Percentiles rank a stretch among this genome's conserved stretches.
phyloP scores from a whole-genome alignment of 2,113 vertebrate genomes.

The Edolisoma coerulescens region DNA sequence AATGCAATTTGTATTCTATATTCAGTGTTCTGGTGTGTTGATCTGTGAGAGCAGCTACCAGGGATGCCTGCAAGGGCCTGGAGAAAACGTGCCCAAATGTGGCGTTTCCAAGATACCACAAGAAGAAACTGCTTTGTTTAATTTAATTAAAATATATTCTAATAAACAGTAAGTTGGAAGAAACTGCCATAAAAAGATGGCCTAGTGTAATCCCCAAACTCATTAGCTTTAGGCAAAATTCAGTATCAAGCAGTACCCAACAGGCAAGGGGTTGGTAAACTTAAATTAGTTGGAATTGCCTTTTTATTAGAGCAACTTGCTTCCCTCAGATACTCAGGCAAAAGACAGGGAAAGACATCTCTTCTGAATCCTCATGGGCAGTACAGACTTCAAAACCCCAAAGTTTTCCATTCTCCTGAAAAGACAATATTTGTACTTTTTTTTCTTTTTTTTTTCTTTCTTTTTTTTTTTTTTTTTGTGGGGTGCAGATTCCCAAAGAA shows the following conservation, averaged over 20 bases:
- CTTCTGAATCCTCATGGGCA: not conserved
- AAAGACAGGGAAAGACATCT: not conserved
- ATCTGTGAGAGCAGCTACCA: not conserved
- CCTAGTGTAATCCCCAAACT: not conserved
- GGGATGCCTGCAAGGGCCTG: not conserved
- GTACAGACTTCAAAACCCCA: not conserved
- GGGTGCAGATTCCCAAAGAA: not conserved
- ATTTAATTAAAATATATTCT: constrained; percentile 23
- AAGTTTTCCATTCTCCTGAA: not conserved
- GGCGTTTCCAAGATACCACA: not conserved
- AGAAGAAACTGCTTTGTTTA: not conserved
- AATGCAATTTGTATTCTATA: not conserved
- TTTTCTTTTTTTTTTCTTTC: not conserved
- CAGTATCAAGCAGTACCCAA: not conserved
- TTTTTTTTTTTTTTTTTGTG: not conserved
- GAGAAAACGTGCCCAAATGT: not conserved
- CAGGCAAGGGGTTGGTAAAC: not conserved
- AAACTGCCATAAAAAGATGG: not conserved
- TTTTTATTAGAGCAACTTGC: not conserved
- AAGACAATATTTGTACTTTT: not conserved
- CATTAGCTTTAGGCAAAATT: not conserved
- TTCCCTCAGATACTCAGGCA: not conserved
- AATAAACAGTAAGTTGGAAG: not conserved
- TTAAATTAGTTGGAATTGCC: not conserved
- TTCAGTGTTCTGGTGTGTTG: not conserved